Conservation (phyloP, 1,140 invertebrate genomes). For the Drosophila ohnishii region DNA sequence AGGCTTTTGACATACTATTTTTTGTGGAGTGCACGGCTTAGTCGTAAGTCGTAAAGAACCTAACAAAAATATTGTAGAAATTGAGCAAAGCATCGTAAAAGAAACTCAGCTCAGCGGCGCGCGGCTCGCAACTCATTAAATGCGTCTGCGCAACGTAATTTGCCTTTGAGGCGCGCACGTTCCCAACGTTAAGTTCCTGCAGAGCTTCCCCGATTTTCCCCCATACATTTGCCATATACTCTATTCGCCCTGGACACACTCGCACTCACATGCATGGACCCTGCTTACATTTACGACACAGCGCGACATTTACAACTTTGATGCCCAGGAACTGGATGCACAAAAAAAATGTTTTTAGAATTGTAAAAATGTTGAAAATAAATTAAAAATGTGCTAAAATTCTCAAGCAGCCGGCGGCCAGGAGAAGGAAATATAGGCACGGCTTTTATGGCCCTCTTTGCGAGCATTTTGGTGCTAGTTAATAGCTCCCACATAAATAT, state of each 20-base stretch:
- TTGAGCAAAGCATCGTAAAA: slow-evolving; percentile 39
- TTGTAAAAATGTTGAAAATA: slow-evolving; percentile 80
- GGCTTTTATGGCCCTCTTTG: slow-evolving; percentile 51
- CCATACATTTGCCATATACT: slow-evolving; percentile 47
- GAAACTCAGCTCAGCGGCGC: slow-evolving; percentile 27
- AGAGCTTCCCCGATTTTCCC: slow-evolving; percentile 28
- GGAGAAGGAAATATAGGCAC: slow-evolving; percentile 16
- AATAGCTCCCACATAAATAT: slow-evolving; percentile 36
- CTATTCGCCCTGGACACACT: slow-evolving; percentile 7
- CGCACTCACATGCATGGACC: slow-evolving; percentile 2
- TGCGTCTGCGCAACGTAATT: slow-evolving; percentile 79
- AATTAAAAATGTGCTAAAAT: slow-evolving; percentile 78
- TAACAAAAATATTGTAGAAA: slow-evolving; percentile 53
- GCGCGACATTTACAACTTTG: slow-evolving; percentile 82
- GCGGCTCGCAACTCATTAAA: slow-evolving; percentile 65
- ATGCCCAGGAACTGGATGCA: slow-evolving; percentile 60
- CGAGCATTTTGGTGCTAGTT: slow-evolving; percentile 65
- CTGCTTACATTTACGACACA: slow-evolving; percentile 67
- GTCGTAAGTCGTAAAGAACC: slow-evolving; percentile 50
- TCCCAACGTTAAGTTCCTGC: slow-evolving; percentile 52
- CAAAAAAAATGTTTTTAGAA: slow-evolving; percentile 63
- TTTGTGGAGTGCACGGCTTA: slow-evolving; percentile 12
- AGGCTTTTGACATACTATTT: background rate
- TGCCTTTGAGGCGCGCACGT: slow-evolving; percentile 77
- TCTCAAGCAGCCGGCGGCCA: slow-evolving; percentile 38